Percentiles rank a stretch among this genome's conserved stretches.
These are phyloP conservation scores for cat (Felis catus) DNA, from an alignment of 2,113 vertebrate species.

Conservation along the genomic window F.catus_Fca126_mat1.0 CM031413.1:62670501-62671000, in stretches of 20 bases:
- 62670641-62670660: neutral
- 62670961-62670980: neutral
- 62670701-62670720: neutral
- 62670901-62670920: neutral
- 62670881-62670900: neutral
- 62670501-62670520: neutral
- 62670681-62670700: neutral
- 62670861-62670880: neutral
- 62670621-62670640: neutral
- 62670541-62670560: neutral
- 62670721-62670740: neutral
- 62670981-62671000: no score
- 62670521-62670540: neutral
- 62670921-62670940: neutral
- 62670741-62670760: neutral
- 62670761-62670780: neutral
- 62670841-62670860: no score
- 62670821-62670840: neutral
- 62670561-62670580: neutral
- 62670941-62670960: neutral
- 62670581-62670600: neutral
- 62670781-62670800: neutral
- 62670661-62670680: neutral
- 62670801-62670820: neutral
- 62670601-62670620: neutral